These are phyloP conservation scores for Cylindroiulus punctatus DNA, from an alignment of 2,888 invertebrate species.

Conservation along the genomic window DNA sequence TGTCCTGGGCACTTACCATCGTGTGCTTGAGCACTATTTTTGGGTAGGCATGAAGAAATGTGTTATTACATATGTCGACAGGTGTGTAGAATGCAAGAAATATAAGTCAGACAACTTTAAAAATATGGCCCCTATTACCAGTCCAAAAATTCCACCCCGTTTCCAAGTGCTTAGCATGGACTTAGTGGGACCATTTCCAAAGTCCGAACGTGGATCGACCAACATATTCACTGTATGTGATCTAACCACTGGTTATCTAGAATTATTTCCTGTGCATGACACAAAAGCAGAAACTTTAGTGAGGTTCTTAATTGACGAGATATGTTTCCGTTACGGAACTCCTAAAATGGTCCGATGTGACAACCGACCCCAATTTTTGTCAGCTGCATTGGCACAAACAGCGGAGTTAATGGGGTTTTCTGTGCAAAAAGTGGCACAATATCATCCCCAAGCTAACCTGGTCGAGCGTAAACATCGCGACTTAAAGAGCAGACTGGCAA, in stretches of 20 bases:
- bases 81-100: too few relatives aligned
- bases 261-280: background rate
- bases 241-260: background rate
- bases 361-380: background rate
- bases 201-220: rapidly evolving
- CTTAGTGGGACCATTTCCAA: background rate
- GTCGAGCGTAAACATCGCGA: background rate
- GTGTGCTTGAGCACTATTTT: too few relatives aligned
- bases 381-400: background rate
- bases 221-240: background rate
- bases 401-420: background rate
- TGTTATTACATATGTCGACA: too few relatives aligned
- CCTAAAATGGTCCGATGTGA: background rate
- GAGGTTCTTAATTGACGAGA: background rate
- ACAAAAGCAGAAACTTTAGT: background rate
- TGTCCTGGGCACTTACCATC: too few relatives aligned
- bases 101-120: too few relatives aligned
- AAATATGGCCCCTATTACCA: background rate
- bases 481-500: background rate
- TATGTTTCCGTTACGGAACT: background rate
- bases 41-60: too few relatives aligned
- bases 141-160: background rate
- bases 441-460: background rate
- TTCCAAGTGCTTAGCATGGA: background rate
- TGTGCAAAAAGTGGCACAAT: background rate